Conservation (phyloP, 2,113 vertebrate species). For the Upupa epops region DNA sequence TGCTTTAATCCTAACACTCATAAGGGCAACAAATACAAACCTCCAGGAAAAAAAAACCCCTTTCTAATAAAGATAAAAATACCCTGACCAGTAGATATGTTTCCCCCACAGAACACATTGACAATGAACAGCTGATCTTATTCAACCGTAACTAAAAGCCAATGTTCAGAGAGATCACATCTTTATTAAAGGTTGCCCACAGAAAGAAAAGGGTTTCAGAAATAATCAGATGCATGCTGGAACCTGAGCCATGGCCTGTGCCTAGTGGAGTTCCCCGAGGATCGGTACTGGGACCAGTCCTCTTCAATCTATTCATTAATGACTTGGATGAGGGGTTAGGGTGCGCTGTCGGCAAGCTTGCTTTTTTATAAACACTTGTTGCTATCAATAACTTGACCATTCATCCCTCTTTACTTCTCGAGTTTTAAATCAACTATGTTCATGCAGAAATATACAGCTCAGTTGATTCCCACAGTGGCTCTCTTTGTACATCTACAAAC, state of each 20-base stretch:
- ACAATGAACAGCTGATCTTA: not conserved
- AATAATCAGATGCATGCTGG: not conserved
- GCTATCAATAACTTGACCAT: not conserved
- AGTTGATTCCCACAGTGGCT: not conserved
- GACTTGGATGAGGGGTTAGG: too few species aligned
- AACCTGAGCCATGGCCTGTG: not conserved
- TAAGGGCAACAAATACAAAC: not conserved
- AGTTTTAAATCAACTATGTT: not conserved
- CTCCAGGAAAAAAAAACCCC: not conserved
- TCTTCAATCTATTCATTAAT: too few species aligned
- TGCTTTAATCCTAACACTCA: not conserved
- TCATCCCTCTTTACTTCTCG: not conserved
- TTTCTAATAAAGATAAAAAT: not conserved
- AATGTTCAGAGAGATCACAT: not conserved
- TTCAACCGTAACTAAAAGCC: not conserved
- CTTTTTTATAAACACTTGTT: not conserved
- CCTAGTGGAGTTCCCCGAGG: too few species aligned
- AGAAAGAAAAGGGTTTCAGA: not conserved
- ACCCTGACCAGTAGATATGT: not conserved
- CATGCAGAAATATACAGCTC: not conserved
- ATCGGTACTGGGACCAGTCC: too few species aligned
- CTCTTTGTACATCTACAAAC: not conserved
- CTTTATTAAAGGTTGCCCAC: not conserved
- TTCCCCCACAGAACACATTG: not conserved
- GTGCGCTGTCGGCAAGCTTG: too few species aligned